Evolutionary conservation across 53 echinoderm and acorn worm species (phyloP).

Genomic region (Stichopus horrens): DNA sequence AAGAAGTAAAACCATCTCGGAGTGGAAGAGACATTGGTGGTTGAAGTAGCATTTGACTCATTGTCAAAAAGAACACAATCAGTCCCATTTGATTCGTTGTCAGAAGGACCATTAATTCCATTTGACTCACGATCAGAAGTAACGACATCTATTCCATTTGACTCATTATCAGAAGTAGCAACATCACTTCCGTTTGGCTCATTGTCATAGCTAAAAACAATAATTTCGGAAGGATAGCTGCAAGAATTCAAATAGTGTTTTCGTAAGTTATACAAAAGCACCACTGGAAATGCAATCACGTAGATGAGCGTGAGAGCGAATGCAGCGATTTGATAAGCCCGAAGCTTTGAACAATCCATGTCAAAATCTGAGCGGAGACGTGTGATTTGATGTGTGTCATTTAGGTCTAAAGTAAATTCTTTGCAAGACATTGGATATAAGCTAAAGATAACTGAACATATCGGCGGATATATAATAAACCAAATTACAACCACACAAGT

Average conservation of each 20-base stretch:
- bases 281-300: constrained; percentile 59
- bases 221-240: constrained; percentile 33
- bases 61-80: neutral
- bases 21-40: neutral
- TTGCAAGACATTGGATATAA: constrained; percentile 57
- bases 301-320: constrained; percentile 34
- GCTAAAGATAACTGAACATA: constrained; percentile 46
- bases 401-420: constrained; percentile 44
- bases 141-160: neutral
- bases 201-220: neutral
- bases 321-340: constrained; percentile 39
- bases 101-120: neutral
- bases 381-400: neutral
- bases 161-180: too few species aligned
- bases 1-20: constrained; percentile 12
- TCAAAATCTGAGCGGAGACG: constrained; percentile 58
- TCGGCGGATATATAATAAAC: constrained; percentile 58
- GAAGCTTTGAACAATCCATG: constrained; percentile 39
- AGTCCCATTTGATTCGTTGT: neutral
- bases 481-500: constrained; percentile 38
- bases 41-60: too few species aligned
- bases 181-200: neutral
- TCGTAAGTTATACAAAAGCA: too few species aligned
- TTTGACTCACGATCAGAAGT: too few species aligned
- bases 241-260: neutral